Evolutionary conservation across 1,140 invertebrate genomes (phyloP), one percentile per base, ranked within the genome.

Genomic region (Drosophila varians): DNA sequence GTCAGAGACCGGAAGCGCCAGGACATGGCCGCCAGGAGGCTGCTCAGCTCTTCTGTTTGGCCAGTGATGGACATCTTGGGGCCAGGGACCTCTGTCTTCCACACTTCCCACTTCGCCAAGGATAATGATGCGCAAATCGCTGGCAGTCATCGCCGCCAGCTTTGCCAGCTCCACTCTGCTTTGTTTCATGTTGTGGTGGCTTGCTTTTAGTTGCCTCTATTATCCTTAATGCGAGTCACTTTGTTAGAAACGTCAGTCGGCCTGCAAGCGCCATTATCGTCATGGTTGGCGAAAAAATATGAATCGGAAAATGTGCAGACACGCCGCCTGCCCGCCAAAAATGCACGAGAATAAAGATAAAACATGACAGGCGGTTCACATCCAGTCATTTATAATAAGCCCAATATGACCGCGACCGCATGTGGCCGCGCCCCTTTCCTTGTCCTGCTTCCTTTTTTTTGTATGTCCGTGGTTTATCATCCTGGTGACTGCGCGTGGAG

Each of bases 141-240:
- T 76, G 56, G 72, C 72, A 76, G 74, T 76, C 74, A 76, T 76
- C 82, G 77, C 69, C 16, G 69, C 43, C 69, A 64, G 53, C 61
- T 38, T 21, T 31, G 45, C 11, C 51, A 19, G 34, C 38, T 36
- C 34, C 11, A 36, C 57, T 73, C 80, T 80, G 80, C 80, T 84
- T 86, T 84, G 80, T 84, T 86, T 84, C 80, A 84, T 76, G 80
- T 68, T 68, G 57, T 64, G 68, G 64, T 70, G 62, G 82, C 62
- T 77, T 68, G 82, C 80, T 82, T 80, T 80, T 87, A 87, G 82
- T 77, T 82, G 80, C 82, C 82, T 82, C 80, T 80, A 87, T 87
- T 87, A 87, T 87, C 83, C 82, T 87, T 87, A 87, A 87, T 87
- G 82, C 82, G 82, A 87, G 77, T 87, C 82, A 87, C 82, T 87